Percentiles rank a stretch among this genome's conserved stretches.
Conservation (phyloP, 2,113 vertebrate genomes). For the Axis porcinus region DNA sequence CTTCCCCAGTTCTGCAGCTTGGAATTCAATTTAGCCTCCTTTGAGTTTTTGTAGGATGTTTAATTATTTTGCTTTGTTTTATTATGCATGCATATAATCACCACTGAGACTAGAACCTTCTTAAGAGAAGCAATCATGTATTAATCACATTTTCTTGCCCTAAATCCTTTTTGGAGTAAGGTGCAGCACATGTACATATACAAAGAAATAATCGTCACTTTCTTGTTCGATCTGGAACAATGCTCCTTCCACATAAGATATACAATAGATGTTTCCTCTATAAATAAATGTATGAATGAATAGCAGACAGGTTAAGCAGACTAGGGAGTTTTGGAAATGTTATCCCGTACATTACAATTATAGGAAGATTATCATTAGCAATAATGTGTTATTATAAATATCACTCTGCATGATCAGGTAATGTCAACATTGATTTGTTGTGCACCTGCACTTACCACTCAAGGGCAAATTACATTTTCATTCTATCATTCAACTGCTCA, state of each 20-base stretch:
- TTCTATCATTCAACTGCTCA: conserved; percentile 2
- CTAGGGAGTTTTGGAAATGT: background rate
- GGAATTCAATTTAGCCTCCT: background rate
- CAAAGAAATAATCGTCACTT: background rate
- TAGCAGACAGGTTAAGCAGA: background rate
- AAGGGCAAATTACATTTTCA: conserved; percentile 39
- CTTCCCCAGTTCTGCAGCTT: background rate
- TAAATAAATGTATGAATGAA: conserved; percentile 5
- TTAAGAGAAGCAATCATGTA: background rate
- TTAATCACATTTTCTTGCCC: background rate
- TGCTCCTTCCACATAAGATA: background rate
- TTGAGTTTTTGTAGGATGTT: background rate
- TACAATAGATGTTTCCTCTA: background rate
- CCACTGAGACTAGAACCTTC: background rate
- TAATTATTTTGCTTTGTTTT: conserved; percentile 35
- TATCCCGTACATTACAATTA: conserved; percentile 16
- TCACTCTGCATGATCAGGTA: conserved; percentile 38
- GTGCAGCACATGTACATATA: background rate
- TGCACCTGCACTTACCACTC: background rate
- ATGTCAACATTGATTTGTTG: conserved; percentile 52
- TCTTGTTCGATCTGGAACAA: conserved; percentile 26
- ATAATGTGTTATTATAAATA: conserved; percentile 53
- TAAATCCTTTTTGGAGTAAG: conserved; percentile 3
- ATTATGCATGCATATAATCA: background rate
- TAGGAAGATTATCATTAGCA: conserved; percentile 50